phyloP scores from a whole-genome alignment of 2,797 vertebrate genomes.

The Tachyglossus aculeatus region DNA sequence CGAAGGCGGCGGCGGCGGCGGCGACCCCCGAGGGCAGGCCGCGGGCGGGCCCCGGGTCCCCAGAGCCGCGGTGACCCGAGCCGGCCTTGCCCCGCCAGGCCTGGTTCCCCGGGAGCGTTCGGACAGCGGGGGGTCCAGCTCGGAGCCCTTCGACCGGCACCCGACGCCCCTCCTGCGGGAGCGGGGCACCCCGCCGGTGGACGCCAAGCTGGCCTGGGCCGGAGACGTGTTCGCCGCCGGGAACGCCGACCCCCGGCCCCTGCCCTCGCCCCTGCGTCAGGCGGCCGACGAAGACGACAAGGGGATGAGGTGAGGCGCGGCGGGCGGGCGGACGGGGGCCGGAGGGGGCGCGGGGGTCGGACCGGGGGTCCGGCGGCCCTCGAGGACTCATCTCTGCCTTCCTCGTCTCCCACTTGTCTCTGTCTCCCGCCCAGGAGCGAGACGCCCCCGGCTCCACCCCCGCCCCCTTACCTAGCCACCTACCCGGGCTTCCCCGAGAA shows the following conservation, averaged over 20 bases:
- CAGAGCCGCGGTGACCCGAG: not conserved
- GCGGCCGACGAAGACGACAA: conserved; percentile 89
- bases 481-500: conserved; percentile 72
- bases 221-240: conserved; percentile 81
- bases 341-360: too few species aligned
- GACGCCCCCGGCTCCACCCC: conserved; percentile 82
- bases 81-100: conserved; percentile 65
- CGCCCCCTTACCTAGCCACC: conserved; percentile 79
- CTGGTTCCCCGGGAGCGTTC: conserved; percentile 89
- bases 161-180: conserved; percentile 79
- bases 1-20: not conserved
- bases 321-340: too few species aligned
- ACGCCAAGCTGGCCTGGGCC: conserved; percentile 90
- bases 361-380: too few species aligned
- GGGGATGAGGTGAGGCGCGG: conserved; percentile 77
- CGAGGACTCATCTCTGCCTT: too few species aligned
- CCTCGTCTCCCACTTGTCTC: not conserved
- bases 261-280: conserved; percentile 84
- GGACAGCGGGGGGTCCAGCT: conserved; percentile 89
- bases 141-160: conserved; percentile 89
- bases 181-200: conserved; percentile 89
- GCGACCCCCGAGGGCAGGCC: not conserved
- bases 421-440: conserved; percentile 78
- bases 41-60: not conserved
- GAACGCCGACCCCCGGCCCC: conserved; percentile 75